Evolutionary conservation across 2,797 vertebrate genomes (phyloP), one percentile per base, ranked within the genome.

Genomic region (Poecilia picta): DNA sequence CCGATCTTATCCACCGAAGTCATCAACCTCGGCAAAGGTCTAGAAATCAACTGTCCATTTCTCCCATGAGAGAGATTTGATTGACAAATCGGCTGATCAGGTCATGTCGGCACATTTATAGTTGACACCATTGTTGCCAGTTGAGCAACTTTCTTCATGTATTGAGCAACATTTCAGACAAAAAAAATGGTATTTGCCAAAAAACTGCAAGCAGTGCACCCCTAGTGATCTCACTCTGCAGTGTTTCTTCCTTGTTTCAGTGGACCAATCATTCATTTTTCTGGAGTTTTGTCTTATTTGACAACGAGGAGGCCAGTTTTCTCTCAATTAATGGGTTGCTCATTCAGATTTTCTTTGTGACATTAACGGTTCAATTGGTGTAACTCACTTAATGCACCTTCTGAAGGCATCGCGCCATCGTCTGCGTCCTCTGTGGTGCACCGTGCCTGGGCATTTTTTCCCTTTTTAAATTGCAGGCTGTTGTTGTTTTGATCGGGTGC

Each of bases 251-350:
- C 72, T 75, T 49, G 74, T 89, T 84, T 78, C 74, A 72, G 75
- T 1, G n/a, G 72, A 36, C 79, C 46, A 36, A 64, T 86, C 82
- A 83, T 79, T 85, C 76, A 66, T 78, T 20, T 74, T 74, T 75
- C 62, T 70, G 41, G 46, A 62, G 49, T 66, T 64, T 12, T 57
- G 51, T 83, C 74, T 76, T 77, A 62, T 79, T 83, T 87, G 81
- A 91, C 83, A 81, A 81, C 72, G 53, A 74, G 33, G 73, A 81
- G 68, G 73, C 53, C 72, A 81, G 85, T 85, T 81, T n/a, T 11
- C 47, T 11, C 77, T 85, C 36, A 72, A 57, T 72, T 86, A 84
- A 87, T 73, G 75, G 62, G 36, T 51, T 78, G 77, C 51, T 85
- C 82, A 74, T 81, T 83, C 72, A 83, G 79, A 83, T 77, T 78